These are phyloP conservation scores for Maccullochella peelii DNA, from an alignment of 2,113 vertebrate genomes.

Conservation along the genomic window DNA sequence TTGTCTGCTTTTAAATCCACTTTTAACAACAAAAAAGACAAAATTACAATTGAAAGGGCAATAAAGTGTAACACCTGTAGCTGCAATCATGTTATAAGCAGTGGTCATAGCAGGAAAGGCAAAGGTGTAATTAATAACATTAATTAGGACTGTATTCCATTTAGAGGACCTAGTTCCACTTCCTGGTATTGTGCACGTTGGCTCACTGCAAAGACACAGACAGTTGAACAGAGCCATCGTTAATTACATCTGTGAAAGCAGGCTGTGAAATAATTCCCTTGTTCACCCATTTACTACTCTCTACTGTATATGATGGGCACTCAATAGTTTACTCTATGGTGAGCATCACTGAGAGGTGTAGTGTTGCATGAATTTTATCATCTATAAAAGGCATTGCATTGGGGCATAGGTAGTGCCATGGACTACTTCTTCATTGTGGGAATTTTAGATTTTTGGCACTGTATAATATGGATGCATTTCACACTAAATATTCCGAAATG, in stretches of 20 bases:
- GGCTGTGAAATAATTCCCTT: neutral
- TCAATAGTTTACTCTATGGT: neutral
- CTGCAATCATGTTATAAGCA: neutral
- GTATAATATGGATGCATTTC: neutral
- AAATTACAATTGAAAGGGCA: neutral
- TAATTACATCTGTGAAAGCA: no score
- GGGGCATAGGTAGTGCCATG: neutral
- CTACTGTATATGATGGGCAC: neutral
- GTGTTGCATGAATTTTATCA: neutral
- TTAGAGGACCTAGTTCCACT: neutral
- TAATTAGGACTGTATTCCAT: neutral
- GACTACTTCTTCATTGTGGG: neutral
- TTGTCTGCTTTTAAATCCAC: neutral
- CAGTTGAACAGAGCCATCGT: neutral
- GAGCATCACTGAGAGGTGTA: neutral
- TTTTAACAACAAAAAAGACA: neutral
- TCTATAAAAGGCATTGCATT: neutral
- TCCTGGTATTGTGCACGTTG: neutral
- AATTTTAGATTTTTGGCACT: neutral
- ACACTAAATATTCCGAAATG: neutral
- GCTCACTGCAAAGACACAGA: neutral
- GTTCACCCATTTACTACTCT: neutral
- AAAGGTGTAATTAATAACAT: neutral
- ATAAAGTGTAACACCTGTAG: neutral
- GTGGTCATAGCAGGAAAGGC: neutral